Evolutionary conservation across 2,113 vertebrate species (phyloP).

Genomic region (Thamnophis sirtalis): DNA sequence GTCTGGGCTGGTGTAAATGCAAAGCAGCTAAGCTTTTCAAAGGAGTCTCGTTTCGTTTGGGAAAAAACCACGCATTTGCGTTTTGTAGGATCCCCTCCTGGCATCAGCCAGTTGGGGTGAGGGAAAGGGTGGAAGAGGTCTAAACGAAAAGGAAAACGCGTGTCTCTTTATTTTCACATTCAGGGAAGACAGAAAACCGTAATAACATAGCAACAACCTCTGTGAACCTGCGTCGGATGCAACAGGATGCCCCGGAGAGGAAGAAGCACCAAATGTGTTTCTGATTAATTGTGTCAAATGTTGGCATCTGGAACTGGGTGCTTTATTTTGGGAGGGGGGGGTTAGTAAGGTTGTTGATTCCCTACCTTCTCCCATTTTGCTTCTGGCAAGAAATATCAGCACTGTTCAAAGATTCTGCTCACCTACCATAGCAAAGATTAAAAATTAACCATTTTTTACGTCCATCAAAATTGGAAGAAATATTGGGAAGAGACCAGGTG

Average conservation of each 20-base stretch:
- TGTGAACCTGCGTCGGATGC: background rate
- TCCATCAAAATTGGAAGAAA: background rate
- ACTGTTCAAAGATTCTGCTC: conserved; percentile 29
- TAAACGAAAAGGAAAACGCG: background rate
- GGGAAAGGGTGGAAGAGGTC: background rate
- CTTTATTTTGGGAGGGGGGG: background rate
- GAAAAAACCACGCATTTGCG: too few species aligned
- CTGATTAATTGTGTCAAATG: conserved; percentile 17
- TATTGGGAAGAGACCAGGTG: conserved; percentile 8
- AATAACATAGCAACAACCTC: background rate
- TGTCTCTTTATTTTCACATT: background rate
- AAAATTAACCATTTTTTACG: background rate
- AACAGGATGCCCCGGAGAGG: background rate
- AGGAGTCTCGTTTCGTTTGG: too few species aligned
- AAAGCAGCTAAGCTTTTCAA: background rate
- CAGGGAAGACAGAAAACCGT: accelerated
- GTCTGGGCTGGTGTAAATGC: conserved; percentile 27
- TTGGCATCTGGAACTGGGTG: background rate
- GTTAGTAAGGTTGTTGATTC: conserved; percentile 3
- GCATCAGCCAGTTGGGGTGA: background rate
- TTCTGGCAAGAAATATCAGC: conserved; percentile 25
- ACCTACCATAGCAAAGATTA: background rate
- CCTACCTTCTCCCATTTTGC: conserved; percentile 28
- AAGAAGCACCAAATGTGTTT: background rate
- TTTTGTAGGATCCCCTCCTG: accelerated